Evolutionary conservation across 35 echinoderm and acorn worm genomes (phyloP).

Genomic region (Amphiura filiformis): DNA sequence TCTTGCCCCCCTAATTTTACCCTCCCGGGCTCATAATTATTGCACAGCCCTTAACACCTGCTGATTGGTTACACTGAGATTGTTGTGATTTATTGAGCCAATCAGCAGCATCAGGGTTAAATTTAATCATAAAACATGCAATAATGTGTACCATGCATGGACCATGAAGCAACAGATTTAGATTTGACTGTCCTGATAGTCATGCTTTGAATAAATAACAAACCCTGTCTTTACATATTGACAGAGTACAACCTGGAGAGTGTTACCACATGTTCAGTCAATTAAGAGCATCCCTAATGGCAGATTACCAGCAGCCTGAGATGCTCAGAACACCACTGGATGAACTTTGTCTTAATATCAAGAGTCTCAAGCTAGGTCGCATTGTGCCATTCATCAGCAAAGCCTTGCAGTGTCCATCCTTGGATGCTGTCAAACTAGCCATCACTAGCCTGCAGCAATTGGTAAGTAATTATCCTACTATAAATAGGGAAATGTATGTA

Average conservation of each 20-base stretch:
- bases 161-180: too few relatives aligned
- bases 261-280: constrained; percentile 92
- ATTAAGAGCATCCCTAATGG: constrained; percentile 58
- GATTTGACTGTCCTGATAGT: too few relatives aligned
- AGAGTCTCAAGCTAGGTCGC: constrained; percentile 83
- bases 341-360: constrained; percentile 81
- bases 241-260: constrained; percentile 87
- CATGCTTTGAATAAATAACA: too few relatives aligned
- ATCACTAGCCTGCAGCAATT: constrained; percentile 71
- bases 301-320: constrained; percentile 89
- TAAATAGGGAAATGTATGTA: too few relatives aligned
- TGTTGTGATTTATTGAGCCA: too few relatives aligned
- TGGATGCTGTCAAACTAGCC: constrained; percentile 54
- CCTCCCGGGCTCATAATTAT: too few relatives aligned
- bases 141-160: too few relatives aligned
- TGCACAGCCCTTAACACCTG: too few relatives aligned
- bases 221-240: background rate
- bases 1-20: too few relatives aligned
- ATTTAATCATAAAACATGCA: too few relatives aligned
- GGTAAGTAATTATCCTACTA: constrained; percentile 41
- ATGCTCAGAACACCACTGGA: constrained; percentile 92
- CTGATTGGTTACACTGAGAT: too few relatives aligned
- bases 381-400: constrained; percentile 70
- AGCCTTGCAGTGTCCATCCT: constrained; percentile 70
- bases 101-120: too few relatives aligned